Evolutionary conservation across 2,113 vertebrate species (phyloP).

Genomic region (Oncorhynchus clarkii): DNA sequence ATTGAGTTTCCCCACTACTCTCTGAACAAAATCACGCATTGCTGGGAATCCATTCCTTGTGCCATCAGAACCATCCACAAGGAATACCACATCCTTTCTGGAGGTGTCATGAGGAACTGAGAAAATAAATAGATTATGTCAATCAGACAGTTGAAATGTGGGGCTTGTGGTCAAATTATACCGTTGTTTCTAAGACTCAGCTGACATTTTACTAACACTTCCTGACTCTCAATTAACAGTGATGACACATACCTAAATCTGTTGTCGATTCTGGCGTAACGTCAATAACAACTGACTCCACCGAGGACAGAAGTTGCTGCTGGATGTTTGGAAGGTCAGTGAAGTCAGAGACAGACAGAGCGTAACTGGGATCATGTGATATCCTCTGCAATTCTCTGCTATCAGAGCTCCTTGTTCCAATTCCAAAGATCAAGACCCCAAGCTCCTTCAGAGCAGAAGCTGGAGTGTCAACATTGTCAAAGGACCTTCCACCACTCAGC

Average conservation of each 20-base stretch:
- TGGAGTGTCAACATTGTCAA: conserved; percentile 41
- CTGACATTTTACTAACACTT: neutral
- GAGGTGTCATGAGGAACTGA: neutral
- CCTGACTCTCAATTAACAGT: neutral
- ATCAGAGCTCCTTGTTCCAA: conserved; percentile 10
- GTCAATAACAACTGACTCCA: neutral
- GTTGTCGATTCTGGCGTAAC: neutral
- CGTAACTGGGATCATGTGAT: conserved; percentile 5
- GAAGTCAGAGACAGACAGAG: conserved; percentile 14
- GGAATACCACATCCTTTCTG: neutral
- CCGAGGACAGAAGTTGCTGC: too few relatives aligned
- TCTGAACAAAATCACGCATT: too few relatives aligned
- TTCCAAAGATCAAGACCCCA: conserved; percentile 14
- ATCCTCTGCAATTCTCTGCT: conserved; percentile 16
- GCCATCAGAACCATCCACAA: too few relatives aligned
- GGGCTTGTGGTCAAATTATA: neutral
- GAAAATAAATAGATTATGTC: neutral
- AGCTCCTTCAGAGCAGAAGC: conserved; percentile 29
- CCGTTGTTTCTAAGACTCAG: neutral
- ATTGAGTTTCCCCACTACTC: too few relatives aligned
- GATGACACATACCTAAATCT: conserved; percentile 60
- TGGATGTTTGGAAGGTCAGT: neutral
- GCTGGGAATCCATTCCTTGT: too few relatives aligned
- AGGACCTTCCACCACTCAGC: conserved; percentile 49
- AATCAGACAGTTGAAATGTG: neutral